Percentiles rank a stretch among this genome's conserved stretches.
Evolutionary conservation across 2,113 vertebrate species (phyloP).

Genomic region (Regulus satrapa): DNA sequence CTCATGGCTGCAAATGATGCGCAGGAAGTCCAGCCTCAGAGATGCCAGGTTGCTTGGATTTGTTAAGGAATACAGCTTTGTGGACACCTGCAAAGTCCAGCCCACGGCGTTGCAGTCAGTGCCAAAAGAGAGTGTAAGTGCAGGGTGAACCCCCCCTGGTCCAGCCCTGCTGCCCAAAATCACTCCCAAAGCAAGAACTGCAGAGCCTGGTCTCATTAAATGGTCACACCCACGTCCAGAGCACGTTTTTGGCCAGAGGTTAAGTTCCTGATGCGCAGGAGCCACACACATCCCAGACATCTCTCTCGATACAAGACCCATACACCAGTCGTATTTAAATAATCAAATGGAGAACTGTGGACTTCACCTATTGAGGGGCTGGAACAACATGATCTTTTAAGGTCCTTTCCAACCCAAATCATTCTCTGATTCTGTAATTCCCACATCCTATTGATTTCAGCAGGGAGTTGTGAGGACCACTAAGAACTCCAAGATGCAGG

Average conservation of each 20-base stretch:
- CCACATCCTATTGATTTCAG: neutral
- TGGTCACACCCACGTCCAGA: neutral
- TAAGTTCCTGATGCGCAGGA: neutral
- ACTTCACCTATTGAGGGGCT: neutral
- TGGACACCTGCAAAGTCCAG: slow-evolving; percentile 79
- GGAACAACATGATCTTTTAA: neutral
- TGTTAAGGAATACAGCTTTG: slow-evolving; percentile 86
- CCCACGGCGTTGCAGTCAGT: neutral
- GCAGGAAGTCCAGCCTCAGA: slow-evolving; percentile 90
- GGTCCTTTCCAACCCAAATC: neutral
- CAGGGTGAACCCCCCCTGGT: neutral
- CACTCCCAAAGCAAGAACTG: neutral
- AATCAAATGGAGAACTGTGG: neutral
- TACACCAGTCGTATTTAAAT: neutral
- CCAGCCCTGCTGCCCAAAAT: neutral
- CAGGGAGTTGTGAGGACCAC: neutral
- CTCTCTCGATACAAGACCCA: neutral
- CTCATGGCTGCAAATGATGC: slow-evolving; percentile 94
- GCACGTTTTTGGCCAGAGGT: neutral
- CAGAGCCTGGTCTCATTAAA: neutral
- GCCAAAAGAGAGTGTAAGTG: neutral
- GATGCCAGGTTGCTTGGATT: slow-evolving; percentile 89
- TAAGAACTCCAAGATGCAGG: neutral
- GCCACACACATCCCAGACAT: neutral
- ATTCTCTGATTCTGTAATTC: neutral